phyloP scores from a whole-genome alignment of 2,113 vertebrate genomes.

The Henicopernis longicauda region DNA sequence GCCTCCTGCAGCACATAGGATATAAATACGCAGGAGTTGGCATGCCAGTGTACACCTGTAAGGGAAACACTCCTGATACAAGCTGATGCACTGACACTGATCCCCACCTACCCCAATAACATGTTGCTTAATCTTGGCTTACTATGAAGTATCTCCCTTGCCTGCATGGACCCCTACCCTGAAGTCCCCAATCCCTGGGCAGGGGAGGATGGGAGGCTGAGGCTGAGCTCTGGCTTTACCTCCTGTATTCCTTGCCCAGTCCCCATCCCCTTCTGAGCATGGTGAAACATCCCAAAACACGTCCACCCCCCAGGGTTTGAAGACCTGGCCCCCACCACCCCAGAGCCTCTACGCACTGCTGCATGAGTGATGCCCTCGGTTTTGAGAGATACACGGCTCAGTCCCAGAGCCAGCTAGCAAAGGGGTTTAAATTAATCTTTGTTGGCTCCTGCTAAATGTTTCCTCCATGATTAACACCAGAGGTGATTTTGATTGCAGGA shows the following conservation, averaged over 20 bases:
- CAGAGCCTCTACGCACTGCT: not conserved
- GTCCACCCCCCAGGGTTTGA: not conserved
- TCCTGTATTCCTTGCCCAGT: not conserved
- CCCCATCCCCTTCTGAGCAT: not conserved
- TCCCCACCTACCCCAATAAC: not conserved
- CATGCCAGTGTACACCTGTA: not conserved
- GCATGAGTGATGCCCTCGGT: not conserved
- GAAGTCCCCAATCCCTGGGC: too few relatives aligned
- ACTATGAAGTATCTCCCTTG: not conserved
- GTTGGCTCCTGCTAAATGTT: conserved; percentile 21
- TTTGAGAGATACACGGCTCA: not conserved
- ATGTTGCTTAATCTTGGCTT: not conserved
- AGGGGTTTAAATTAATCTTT: not conserved
- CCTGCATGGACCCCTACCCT: not conserved
- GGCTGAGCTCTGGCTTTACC: not conserved
- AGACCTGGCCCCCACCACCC: not conserved
- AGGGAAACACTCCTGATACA: not conserved
- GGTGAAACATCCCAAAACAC: not conserved
- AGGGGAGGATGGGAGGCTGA: not conserved
- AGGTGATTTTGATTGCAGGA: conserved; percentile 58
- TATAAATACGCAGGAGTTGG: not conserved
- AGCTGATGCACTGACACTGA: not conserved
- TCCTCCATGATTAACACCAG: conserved; percentile 50
- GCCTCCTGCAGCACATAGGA: not conserved
- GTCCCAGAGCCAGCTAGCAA: not conserved